phyloP scores from a whole-genome alignment of 2,888 invertebrate genomes.

The Nezara viridula region DNA sequence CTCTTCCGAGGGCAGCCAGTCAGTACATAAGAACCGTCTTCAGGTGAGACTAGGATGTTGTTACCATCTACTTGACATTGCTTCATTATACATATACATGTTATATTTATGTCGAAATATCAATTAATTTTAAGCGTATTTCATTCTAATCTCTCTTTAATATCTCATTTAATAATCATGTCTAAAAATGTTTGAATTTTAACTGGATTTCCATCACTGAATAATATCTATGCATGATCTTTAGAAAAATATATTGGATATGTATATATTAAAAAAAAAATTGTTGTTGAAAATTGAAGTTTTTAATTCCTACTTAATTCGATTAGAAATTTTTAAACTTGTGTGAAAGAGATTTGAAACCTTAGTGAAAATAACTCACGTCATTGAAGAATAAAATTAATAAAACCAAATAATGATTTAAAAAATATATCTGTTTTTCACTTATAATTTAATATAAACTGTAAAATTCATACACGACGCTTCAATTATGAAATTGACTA shows the following conservation, averaged over 20 bases:
- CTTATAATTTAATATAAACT: no score
- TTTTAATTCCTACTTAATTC: no score
- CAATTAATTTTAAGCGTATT: neutral
- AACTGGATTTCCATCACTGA: neutral
- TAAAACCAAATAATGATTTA: no score
- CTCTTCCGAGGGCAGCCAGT: neutral
- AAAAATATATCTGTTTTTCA: no score
- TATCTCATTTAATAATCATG: neutral
- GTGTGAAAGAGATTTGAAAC: no score
- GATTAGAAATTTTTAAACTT: no score
- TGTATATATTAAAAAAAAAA: neutral
- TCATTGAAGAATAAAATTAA: no score
- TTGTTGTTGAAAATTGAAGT: no score
- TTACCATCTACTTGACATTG: neutral
- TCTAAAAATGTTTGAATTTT: neutral
- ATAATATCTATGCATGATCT: neutral
- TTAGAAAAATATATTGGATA: neutral
- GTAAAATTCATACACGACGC: no score
- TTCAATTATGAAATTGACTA: no score
- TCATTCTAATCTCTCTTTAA: neutral
- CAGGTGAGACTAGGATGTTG: neutral
- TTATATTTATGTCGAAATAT: neutral
- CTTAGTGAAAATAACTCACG: no score
- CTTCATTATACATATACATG: neutral
- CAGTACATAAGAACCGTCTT: neutral